These are phyloP conservation scores for Centropus bengalensis DNA, from an alignment of 2,113 vertebrate species.

Conservation along the genomic window DNA sequence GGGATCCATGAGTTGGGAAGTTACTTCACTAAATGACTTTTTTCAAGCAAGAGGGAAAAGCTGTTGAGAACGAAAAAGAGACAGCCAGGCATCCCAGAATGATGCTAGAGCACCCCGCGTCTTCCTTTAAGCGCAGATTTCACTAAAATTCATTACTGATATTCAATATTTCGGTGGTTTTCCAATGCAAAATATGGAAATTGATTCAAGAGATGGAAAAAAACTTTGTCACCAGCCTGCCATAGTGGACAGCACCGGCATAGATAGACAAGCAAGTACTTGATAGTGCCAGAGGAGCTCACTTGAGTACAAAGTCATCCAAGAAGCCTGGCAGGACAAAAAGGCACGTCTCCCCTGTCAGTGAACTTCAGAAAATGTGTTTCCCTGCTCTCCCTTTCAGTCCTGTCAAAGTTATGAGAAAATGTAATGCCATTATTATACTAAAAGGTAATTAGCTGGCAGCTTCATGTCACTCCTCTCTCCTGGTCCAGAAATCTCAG, in stretches of 20 bases:
- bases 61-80: fast-evolving
- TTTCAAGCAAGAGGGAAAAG: not conserved
- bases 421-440: not conserved
- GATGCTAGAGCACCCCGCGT: not conserved
- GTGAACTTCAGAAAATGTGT: not conserved
- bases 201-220: not conserved
- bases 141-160: not conserved
- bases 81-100: not conserved
- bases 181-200: not conserved
- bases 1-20: not conserved
- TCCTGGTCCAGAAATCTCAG: not conserved
- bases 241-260: not conserved
- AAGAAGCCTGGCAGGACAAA: not conserved
- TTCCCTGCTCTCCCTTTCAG: not conserved
- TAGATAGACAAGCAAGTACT: not conserved
- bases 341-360: not conserved
- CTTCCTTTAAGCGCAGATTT: not conserved
- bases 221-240: not conserved
- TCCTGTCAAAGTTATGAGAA: not conserved
- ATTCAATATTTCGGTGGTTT: not conserved
- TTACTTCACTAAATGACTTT: not conserved
- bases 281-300: not conserved
- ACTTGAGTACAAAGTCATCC: not conserved
- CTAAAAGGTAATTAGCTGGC: not conserved
- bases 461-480: not conserved